Percentiles rank a stretch among this genome's conserved stretches.
Evolutionary conservation across 1,140 invertebrate genomes (phyloP).

Genomic region (Berghia stephanieae): DNA sequence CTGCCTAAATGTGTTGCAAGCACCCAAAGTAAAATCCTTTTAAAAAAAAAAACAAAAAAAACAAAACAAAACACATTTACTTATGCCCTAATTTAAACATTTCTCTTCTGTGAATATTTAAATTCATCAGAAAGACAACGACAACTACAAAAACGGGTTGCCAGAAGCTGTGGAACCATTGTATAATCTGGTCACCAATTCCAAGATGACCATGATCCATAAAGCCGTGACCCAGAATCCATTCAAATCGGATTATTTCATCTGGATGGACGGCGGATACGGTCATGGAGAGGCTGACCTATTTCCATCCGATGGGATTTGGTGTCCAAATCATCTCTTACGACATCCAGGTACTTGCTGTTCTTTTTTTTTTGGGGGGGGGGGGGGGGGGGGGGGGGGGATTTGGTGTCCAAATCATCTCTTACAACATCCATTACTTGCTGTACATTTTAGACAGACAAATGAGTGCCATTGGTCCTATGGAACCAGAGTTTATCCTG

Average conservation of each 20-base stretch:
- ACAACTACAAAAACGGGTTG: slow-evolving; percentile 2
- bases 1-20: no score
- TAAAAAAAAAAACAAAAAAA: background rate
- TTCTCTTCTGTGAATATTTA: no score
- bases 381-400: no score
- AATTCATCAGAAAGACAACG: slow-evolving; percentile 18
- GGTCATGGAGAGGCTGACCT: slow-evolving; percentile 23
- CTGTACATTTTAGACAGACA: no score
- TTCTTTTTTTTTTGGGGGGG: no score
- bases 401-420: no score
- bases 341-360: background rate
- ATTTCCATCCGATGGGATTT: slow-evolving; percentile 30
- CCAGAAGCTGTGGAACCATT: slow-evolving; percentile 21
- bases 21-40: background rate
- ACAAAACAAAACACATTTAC: slow-evolving; percentile 3
- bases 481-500: no score
- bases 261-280: slow-evolving; percentile 33
- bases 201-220: slow-evolving; percentile 21
- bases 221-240: slow-evolving; percentile 22
- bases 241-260: slow-evolving; percentile 26
- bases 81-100: no score
- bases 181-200: slow-evolving; percentile 32
- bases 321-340: slow-evolving; percentile 17
- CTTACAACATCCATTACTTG: no score
- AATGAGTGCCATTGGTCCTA: no score